Conservation (phyloP, 2,888 invertebrate genomes). For the Callosobruchus maculatus region DNA sequence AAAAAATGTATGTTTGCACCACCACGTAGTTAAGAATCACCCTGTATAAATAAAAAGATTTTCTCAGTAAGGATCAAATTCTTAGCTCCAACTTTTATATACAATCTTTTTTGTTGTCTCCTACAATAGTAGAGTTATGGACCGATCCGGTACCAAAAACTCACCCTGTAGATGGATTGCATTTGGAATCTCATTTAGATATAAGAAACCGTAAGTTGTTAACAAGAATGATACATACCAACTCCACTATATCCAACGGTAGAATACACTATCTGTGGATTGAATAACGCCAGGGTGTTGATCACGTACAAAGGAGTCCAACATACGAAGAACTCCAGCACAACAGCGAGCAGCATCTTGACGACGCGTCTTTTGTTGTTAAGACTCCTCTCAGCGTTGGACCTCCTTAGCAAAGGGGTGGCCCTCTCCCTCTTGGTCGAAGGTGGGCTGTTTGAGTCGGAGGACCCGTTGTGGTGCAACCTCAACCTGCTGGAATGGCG, state of each 20-base stretch:
- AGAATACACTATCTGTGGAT: conserved; percentile 50
- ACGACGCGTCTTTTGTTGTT: conserved; percentile 53
- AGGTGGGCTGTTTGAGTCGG: conserved; percentile 31
- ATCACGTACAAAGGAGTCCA: conserved; percentile 65
- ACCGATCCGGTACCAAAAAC: too few species aligned
- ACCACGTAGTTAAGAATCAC: too few species aligned
- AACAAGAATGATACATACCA: neutral
- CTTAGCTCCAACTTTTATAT: too few species aligned
- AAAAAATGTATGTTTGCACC: too few species aligned
- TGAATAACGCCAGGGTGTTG: conserved; percentile 56
- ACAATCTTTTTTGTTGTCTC: too few species aligned
- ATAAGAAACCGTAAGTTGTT: too few species aligned
- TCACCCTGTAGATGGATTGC: too few species aligned
- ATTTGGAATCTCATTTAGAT: too few species aligned
- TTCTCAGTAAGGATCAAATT: too few species aligned
- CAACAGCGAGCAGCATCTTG: conserved; percentile 65
- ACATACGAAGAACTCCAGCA: conserved; percentile 68
- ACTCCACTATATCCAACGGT: conserved; percentile 52
- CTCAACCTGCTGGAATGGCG: conserved; percentile 35
- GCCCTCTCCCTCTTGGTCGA: conserved; percentile 37
- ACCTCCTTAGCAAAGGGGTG: conserved; percentile 37
- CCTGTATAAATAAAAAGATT: too few species aligned
- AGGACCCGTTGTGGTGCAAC: conserved; percentile 39
- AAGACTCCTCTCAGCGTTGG: conserved; percentile 52
- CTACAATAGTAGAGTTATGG: too few species aligned